Conservation (phyloP, 2,797 vertebrate genomes). For the Toxotes lorentzi region DNA sequence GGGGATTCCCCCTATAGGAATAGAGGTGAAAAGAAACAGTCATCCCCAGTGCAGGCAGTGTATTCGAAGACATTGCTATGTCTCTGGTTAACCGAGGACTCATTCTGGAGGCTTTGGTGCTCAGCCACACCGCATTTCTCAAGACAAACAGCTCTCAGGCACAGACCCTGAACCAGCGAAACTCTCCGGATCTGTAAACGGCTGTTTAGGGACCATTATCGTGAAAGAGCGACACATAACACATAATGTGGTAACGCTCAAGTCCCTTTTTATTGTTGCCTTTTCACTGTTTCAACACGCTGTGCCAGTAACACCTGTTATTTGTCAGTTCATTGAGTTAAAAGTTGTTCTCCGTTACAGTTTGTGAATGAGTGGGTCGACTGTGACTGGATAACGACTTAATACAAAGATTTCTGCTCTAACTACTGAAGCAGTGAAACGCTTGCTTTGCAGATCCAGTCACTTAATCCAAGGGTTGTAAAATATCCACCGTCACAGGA, state of each 20-base stretch:
- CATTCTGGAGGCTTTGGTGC: constrained; percentile 73
- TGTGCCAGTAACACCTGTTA: constrained; percentile 6
- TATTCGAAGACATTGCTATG: constrained; percentile 71
- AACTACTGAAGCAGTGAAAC: constrained; percentile 2
- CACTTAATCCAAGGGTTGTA: constrained; percentile 2
- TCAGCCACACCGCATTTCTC: constrained; percentile 74
- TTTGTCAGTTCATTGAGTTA: constrained; percentile 21
- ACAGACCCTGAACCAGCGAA: constrained; percentile 42
- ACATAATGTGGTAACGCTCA: constrained; percentile 32
- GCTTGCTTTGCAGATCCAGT: constrained; percentile 19
- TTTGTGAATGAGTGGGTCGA: constrained; percentile 3
- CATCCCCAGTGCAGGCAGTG: constrained; percentile 63
- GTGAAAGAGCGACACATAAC: constrained; percentile 52
- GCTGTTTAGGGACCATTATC: constrained; percentile 46
- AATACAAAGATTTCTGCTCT: constrained; percentile 8
- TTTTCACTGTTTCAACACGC: constrained; percentile 27
- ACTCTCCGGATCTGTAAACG: constrained; percentile 47
- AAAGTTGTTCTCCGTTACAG: neutral
- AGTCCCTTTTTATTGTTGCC: constrained; percentile 34
- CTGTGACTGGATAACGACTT: constrained; percentile 3
- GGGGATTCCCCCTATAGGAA: constrained; percentile 69
- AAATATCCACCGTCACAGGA: constrained; percentile 22
- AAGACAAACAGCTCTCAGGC: constrained; percentile 76
- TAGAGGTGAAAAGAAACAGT: constrained; percentile 67
- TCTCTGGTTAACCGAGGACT: constrained; percentile 80